phyloP scores from a whole-genome alignment of 2,113 vertebrate genomes.

The Halcyon senegalensis region DNA sequence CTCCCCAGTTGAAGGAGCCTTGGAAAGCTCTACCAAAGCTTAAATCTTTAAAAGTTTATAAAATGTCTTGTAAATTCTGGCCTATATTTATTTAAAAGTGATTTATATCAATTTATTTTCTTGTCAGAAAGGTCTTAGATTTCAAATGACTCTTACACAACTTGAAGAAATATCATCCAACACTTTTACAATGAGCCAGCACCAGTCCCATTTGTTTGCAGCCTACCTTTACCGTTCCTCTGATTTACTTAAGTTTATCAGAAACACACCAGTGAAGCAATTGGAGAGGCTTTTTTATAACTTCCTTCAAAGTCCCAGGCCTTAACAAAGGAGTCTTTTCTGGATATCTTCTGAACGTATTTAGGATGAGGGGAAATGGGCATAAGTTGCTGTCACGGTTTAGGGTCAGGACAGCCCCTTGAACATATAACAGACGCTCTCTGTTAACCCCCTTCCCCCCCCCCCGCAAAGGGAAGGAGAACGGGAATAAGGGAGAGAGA shows the following conservation, averaged over 20 bases:
- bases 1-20: neutral
- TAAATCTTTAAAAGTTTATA: neutral
- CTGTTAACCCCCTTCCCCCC: too few relatives aligned
- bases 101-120: neutral
- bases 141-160: neutral
- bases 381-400: too few relatives aligned
- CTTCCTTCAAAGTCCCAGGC: neutral
- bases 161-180: neutral
- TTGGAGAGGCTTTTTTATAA: neutral
- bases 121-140: neutral
- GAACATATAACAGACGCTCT: too few relatives aligned
- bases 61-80: neutral
- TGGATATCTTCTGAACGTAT: neutral
- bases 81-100: neutral
- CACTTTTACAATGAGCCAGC: neutral
- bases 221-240: neutral
- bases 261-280: neutral
- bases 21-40: neutral
- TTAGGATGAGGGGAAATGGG: too few relatives aligned
- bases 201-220: neutral
- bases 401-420: too few relatives aligned
- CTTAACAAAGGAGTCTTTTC: neutral
- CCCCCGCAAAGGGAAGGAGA: too few relatives aligned
- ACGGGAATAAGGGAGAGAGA: too few relatives aligned
- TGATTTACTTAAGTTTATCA: neutral